Evolutionary conservation across 2,113 vertebrate species (phyloP).

Genomic region (Heteronetta atricapilla): DNA sequence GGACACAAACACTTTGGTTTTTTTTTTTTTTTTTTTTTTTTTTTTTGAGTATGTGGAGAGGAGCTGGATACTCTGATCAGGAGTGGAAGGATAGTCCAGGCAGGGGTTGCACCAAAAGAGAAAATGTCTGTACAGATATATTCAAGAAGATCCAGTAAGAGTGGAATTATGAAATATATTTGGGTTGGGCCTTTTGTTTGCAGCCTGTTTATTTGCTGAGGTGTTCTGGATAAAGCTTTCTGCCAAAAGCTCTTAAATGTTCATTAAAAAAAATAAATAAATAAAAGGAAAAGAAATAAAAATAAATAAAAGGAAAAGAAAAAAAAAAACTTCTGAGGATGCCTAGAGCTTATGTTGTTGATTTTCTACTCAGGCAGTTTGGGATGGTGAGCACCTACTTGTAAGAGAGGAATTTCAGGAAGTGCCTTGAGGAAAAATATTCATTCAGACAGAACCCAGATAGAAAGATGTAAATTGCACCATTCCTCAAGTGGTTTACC

Average conservation of each 20-base stretch:
- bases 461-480: background rate
- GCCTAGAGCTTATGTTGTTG: background rate
- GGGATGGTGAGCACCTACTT: background rate
- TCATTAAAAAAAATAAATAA: background rate
- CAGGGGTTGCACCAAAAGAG: background rate
- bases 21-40: background rate
- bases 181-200: background rate
- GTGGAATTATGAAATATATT: background rate
- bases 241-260: background rate
- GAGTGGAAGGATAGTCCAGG: background rate
- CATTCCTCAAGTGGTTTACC: background rate
- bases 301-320: rapidly evolving
- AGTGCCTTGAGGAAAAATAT: background rate
- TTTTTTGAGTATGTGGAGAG: background rate
- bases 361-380: background rate
- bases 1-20: background rate
- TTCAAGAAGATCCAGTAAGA: background rate
- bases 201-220: background rate
- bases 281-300: rapidly evolving
- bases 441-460: background rate
- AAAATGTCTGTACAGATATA: background rate
- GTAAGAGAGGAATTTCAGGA: background rate
- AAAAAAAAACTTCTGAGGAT: background rate
- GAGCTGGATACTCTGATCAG: background rate
- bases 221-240: background rate